phyloP scores from a whole-genome alignment of 2,797 vertebrate species.

The Sciurus carolinensis region DNA sequence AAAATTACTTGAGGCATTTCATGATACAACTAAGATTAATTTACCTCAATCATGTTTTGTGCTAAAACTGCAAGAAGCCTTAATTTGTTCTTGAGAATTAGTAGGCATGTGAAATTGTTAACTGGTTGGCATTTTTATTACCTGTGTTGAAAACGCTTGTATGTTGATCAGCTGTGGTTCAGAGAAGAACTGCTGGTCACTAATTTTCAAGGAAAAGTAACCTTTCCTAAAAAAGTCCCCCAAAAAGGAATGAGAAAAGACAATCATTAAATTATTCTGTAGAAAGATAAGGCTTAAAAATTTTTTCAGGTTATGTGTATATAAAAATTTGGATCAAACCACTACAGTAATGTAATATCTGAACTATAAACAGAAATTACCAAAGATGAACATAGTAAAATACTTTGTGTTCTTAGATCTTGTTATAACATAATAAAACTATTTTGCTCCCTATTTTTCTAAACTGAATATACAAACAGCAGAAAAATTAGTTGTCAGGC shows the following conservation, averaged over 20 bases:
- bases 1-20: neutral
- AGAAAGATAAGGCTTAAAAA: constrained; percentile 52
- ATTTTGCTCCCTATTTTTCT: neutral
- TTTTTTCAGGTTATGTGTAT: neutral
- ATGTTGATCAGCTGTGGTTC: constrained; percentile 89
- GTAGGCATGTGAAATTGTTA: neutral
- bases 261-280: constrained; percentile 9
- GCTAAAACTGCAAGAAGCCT: constrained; percentile 1
- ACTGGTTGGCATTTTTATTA: constrained; percentile 83
- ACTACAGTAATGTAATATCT: neutral
- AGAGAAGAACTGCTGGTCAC: constrained; percentile 90
- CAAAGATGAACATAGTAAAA: constrained; percentile 21
- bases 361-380: constrained; percentile 39
- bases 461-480: constrained; percentile 4
- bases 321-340: neutral
- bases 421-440: neutral
- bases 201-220: constrained; percentile 91
- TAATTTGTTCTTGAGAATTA: neutral
- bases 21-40: neutral
- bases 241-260: constrained; percentile 63
- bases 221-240: constrained; percentile 89
- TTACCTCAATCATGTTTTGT: constrained; percentile 51
- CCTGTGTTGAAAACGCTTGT: constrained; percentile 93
- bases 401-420: neutral
- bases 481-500: neutral